Percentiles rank a stretch among this genome's conserved stretches.
Conservation (phyloP, 2,888 invertebrate species). For the Syrphus vitripennis region DNA sequence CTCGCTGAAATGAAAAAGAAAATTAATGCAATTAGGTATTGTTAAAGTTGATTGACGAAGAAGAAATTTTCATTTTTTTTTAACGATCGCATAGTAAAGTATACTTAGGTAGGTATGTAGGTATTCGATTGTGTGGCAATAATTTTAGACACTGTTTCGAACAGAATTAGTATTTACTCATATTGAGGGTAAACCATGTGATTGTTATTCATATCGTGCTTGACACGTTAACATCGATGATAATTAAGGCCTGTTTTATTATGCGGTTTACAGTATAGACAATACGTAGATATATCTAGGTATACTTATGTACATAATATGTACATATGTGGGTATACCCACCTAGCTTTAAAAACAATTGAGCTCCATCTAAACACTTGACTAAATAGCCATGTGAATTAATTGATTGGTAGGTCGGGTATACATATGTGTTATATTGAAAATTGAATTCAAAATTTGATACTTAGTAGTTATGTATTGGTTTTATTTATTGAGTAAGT, state of each 20-base stretch:
- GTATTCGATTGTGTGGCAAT: conserved; percentile 4
- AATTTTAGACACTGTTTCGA: conserved; percentile 12
- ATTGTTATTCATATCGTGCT: conserved; percentile 57
- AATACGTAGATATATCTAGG: not conserved
- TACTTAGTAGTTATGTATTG: too few species aligned
- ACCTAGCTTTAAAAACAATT: not conserved
- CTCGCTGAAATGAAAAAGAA: conserved; percentile 45
- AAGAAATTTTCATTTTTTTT: conserved; percentile 7
- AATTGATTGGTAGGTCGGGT: conserved; percentile 8
- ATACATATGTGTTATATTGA: not conserved
- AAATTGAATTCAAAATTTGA: conserved; percentile 4
- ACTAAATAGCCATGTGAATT: conserved; percentile 30
- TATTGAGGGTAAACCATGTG: conserved; percentile 56
- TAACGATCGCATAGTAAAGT: not conserved
- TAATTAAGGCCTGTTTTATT: conserved; percentile 52
- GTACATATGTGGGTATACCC: too few species aligned
- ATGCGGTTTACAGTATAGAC: not conserved
- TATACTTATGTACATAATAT: too few species aligned
- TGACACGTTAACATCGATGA: conserved; percentile 51
- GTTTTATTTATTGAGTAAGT: too few species aligned
- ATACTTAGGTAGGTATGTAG: too few species aligned
- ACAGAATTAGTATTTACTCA: conserved; percentile 34
- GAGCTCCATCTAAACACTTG: not conserved
- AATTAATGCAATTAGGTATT: not conserved
- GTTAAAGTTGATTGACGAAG: not conserved